These are phyloP conservation scores for Spilarctia lutea DNA, from an alignment of 2,888 invertebrate species.

Conservation along the genomic window DNA sequence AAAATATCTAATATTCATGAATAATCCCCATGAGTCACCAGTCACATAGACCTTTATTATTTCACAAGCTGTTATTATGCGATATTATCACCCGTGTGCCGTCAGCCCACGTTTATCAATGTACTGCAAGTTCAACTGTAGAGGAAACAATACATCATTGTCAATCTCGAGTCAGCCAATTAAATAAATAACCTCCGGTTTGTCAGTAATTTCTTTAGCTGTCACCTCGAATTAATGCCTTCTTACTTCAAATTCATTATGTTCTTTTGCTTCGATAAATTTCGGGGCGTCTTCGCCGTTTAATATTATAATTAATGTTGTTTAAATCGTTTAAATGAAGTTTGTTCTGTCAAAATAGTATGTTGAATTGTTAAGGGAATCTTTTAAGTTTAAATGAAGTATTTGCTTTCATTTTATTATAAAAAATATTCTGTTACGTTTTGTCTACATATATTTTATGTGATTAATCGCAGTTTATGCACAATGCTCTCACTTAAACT, in stretches of 20 bases:
- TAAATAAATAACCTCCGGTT: conserved; percentile 64
- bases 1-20: conserved; percentile 23
- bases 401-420: neutral
- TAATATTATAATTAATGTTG: conserved; percentile 25
- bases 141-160: conserved; percentile 80
- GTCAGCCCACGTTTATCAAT: conserved; percentile 70
- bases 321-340: conserved; percentile 16
- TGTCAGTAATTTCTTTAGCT: conserved; percentile 50
- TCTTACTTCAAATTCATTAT: conserved; percentile 48
- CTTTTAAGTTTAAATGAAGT: neutral
- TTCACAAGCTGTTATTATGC: conserved; percentile 69
- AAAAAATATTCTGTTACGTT: too few relatives aligned
- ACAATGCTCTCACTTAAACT: too few relatives aligned
- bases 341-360: conserved; percentile 10
- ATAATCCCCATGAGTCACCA: conserved; percentile 57
- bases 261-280: conserved; percentile 40
- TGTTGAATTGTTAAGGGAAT: conserved; percentile 1
- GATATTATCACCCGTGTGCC: conserved; percentile 60
- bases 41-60: conserved; percentile 55
- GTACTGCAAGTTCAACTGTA: conserved; percentile 62
- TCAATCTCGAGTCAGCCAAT: conserved; percentile 76
- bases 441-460: too few relatives aligned
- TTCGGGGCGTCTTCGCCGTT: conserved; percentile 21
- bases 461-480: too few relatives aligned
- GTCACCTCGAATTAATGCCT: conserved; percentile 47